Base-by-base conservation (phyloP, 2,113 vertebrate species). In the Promerops cafer region DNA sequence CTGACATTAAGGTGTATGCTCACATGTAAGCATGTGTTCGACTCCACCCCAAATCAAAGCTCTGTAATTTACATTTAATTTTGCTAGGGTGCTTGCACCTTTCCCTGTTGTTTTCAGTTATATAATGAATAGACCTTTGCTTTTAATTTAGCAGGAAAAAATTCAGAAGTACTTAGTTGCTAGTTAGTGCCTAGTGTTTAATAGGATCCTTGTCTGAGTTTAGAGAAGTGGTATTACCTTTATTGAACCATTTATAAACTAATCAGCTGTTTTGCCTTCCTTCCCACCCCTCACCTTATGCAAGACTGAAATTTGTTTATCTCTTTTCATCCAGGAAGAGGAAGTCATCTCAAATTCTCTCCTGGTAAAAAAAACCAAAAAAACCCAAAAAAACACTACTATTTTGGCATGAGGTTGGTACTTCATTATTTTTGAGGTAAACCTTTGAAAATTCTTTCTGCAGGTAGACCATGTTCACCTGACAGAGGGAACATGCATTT, bases 351-450 rank as follows among this genome's bases (percentile, higher is more conserved):
- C 63, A 89, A 96, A 89, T 72, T 95, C 59, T 87, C 7, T 42
- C 22, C 47, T 44, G 9, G 10, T 78, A 59, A 78, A 94, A 59
- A 13, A 63, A 59, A 84, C 31, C 15, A 54, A 13, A 63, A 59
- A 84, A n/a, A n/a, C n/a, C n/a, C 40, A 42, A 54, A 11, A 54
- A 63, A 86, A 27, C 12, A 42, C 2, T 37, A 3, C 30, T 75
- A 11, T 75, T 90, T 61, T 40, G 61, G 16, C 42, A 5, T 53
- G 37, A 47, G 33, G 49, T 85, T 93, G 95, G 16, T 50, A 50
- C 47, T 87, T 89, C 37, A 22, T 94, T 95, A 71, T 85, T 93
- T 93, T 91, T 92, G 52, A 60, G 47, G 75, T 80, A 94, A 97
- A 59, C 63, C 49, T 84, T 94, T 96, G 86, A 82, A 92, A 77